A percentile compares a stretch with the other conserved stretches of the same genome.
Evolutionary conservation across 1,140 invertebrate species (phyloP).

Genomic region (Vollenhovia emeryi): DNA sequence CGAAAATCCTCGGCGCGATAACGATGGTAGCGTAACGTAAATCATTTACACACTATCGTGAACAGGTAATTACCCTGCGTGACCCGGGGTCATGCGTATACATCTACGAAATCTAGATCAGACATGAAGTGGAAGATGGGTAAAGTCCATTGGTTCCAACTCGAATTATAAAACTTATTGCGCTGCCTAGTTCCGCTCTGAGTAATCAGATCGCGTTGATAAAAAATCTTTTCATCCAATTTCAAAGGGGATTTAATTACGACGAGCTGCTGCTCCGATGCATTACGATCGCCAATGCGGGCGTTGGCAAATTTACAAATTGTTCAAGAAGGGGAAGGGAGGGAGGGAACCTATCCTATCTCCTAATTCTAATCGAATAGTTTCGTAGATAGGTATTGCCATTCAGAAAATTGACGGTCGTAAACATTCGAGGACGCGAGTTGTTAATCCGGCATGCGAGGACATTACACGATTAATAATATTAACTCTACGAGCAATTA

Average conservation of each 20-base stretch:
- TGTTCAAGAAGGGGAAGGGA: slow-evolving; percentile 3
- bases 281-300: slow-evolving; percentile 43
- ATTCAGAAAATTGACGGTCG: slow-evolving; percentile 57
- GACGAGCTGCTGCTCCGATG: slow-evolving; percentile 5
- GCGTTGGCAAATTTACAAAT: slow-evolving; percentile 46
- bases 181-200: slow-evolving; percentile 35
- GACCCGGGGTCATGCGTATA: slow-evolving; percentile 79
- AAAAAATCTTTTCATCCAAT: slow-evolving; percentile 40
- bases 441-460: slow-evolving; percentile 33
- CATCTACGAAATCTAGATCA: slow-evolving; percentile 65
- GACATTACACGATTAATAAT: slow-evolving; percentile 8
- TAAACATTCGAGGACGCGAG: slow-evolving; percentile 51
- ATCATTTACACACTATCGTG: slow-evolving; percentile 63
- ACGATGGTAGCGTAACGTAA: background rate
- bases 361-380: slow-evolving; percentile 49
- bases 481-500: background rate
- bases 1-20: background rate
- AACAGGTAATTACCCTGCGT: slow-evolving; percentile 82
- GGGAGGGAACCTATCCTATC: slow-evolving; percentile 24
- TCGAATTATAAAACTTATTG: slow-evolving; percentile 54
- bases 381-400: slow-evolving; percentile 57
- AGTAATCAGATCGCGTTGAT: slow-evolving; percentile 37
- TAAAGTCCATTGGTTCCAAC: slow-evolving; percentile 4
- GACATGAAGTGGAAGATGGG: slow-evolving; percentile 55
- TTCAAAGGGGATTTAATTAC: slow-evolving; percentile 30